Conservation (phyloP, 2,888 invertebrate species). For the Candidula unifasciata region DNA sequence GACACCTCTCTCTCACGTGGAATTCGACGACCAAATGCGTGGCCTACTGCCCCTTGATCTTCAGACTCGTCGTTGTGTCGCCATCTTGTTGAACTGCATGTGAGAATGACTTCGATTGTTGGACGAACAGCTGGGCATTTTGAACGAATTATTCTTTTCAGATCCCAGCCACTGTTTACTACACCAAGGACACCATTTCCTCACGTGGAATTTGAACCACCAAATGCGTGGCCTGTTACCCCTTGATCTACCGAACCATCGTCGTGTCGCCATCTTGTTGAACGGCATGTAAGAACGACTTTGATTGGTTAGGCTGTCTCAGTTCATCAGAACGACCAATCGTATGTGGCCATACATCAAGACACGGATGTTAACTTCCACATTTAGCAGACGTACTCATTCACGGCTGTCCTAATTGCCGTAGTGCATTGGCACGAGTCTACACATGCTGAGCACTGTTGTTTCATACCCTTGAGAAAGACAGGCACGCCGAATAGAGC, state of each 20-base stretch:
- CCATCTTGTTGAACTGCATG: too few species aligned
- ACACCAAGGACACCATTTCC: not conserved
- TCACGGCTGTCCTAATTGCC: not conserved
- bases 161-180: not conserved
- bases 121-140: too few species aligned
- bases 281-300: conserved; percentile 32
- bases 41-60: too few species aligned
- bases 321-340: conserved; percentile 63
- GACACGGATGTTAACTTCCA: conserved; percentile 49
- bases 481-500: not conserved
- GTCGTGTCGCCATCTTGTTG: conserved; percentile 36
- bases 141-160: too few species aligned
- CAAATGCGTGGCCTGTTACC: not conserved
- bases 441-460: not conserved
- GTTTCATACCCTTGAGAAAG: conserved; percentile 15
- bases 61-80: too few species aligned
- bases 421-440: not conserved
- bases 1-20: too few species aligned
- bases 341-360: conserved; percentile 42
- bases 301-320: conserved; percentile 59
- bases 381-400: conserved; percentile 34
- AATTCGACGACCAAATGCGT: too few species aligned
- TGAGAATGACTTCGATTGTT: too few species aligned
- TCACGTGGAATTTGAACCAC: conserved; percentile 1
- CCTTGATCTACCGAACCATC: conserved; percentile 16